Conservation (phyloP, 2,888 invertebrate species). For the Nesidiocoris tenuis region DNA sequence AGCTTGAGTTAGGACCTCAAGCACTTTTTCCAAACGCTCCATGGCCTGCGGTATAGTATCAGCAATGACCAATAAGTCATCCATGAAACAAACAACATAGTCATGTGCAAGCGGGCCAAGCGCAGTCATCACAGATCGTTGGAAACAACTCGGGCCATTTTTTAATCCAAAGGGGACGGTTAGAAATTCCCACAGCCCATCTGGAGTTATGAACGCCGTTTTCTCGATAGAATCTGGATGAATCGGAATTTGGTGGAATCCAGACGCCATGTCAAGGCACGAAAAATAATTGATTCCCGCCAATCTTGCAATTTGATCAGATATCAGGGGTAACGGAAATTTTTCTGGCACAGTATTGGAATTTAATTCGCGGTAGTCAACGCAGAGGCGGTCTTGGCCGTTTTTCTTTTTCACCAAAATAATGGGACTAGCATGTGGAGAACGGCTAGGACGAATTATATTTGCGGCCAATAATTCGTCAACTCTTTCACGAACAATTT, state of each 20-base stretch:
- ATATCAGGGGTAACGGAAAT: slow-evolving; percentile 23
- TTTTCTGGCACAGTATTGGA: slow-evolving; percentile 7
- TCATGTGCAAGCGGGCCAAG: slow-evolving; percentile 51
- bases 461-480: not conserved
- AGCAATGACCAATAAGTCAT: slow-evolving; percentile 48
- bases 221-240: not conserved
- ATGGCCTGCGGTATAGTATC: slow-evolving; percentile 50
- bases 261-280: slow-evolving; percentile 8
- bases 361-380: too few relatives aligned
- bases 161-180: slow-evolving; percentile 22
- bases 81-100: slow-evolving; percentile 50
- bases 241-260: slow-evolving; percentile 9
- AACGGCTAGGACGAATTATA: slow-evolving; percentile 18
- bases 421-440: slow-evolving; percentile 32
- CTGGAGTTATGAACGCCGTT: not conserved
- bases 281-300: slow-evolving; percentile 6
- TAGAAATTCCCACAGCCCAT: slow-evolving; percentile 30
- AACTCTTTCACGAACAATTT: slow-evolving; percentile 14
- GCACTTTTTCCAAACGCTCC: slow-evolving; percentile 50
- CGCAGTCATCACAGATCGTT: slow-evolving; percentile 52
- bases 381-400: not conserved
- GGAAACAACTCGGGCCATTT: slow-evolving; percentile 20
- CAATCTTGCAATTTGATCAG: slow-evolving; percentile 30
- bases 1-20: too few relatives aligned
- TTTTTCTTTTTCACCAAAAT: slow-evolving; percentile 16